These are phyloP conservation scores for Ips typographus DNA, from an alignment of 1,140 invertebrate genomes.

Conservation along the genomic window DNA sequence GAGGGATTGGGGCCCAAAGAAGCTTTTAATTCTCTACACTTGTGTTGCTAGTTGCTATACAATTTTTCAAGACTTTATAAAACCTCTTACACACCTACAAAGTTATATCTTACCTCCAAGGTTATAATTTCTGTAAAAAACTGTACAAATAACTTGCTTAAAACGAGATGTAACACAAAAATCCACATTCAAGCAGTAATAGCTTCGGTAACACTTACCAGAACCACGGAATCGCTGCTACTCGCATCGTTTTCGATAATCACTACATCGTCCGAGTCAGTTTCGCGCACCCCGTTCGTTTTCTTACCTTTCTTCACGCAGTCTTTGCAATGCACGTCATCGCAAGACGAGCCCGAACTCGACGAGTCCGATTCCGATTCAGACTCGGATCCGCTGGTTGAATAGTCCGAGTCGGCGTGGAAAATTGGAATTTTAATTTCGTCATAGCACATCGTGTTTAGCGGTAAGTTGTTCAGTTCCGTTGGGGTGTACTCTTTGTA, in stretches of 20 bases:
- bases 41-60: no score
- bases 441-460: slow-evolving; percentile 87
- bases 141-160: no score
- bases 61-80: no score
- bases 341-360: slow-evolving; percentile 40
- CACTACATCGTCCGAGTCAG: slow-evolving; percentile 14
- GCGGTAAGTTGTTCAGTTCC: slow-evolving; percentile 78
- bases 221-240: slow-evolving; percentile 25
- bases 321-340: slow-evolving; percentile 60
- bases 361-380: slow-evolving; percentile 54
- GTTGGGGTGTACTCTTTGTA: slow-evolving; percentile 70
- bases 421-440: slow-evolving; percentile 54
- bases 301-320: slow-evolving; percentile 32
- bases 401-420: slow-evolving; percentile 54
- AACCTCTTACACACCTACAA: no score
- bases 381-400: slow-evolving; percentile 59
- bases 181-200: no score
- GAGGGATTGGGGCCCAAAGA: no score
- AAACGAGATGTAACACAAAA: no score
- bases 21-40: no score
- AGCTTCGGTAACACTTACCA: slow-evolving; percentile 15
- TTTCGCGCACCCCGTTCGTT: slow-evolving; percentile 13
- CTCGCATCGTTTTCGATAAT: slow-evolving; percentile 23
- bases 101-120: no score
- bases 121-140: no score